phyloP scores from a whole-genome alignment of 2,888 invertebrate genomes.

The Chrysopilus asiliformis region DNA sequence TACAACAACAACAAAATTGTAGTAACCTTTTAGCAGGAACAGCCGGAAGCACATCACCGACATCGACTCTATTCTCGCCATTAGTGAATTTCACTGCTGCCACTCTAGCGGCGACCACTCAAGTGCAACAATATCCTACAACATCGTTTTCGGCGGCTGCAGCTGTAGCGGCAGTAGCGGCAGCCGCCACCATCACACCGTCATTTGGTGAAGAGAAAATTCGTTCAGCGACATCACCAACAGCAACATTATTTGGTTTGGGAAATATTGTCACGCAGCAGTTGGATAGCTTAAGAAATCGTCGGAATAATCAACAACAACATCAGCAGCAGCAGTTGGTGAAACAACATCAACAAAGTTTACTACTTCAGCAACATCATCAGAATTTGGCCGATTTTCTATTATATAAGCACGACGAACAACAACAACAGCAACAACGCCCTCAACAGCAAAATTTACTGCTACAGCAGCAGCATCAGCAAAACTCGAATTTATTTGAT shows the following conservation, averaged over 20 bases:
- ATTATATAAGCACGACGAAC: no score
- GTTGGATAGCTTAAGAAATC: background rate
- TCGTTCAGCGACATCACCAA: conserved; percentile 3
- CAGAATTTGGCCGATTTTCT: no score
- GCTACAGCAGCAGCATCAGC: conserved; percentile 5
- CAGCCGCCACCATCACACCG: no score
- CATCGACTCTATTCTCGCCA: no score
- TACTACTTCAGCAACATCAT: conserved; percentile 4
- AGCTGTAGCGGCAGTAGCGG: background rate
- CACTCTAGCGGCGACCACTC: no score
- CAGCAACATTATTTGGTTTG: background rate
- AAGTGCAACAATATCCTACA: conserved; percentile 38
- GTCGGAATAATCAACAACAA: conserved; percentile 9
- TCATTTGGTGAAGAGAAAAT: background rate
- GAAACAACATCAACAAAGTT: no score
- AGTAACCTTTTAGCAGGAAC: no score
- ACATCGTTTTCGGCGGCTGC: background rate
- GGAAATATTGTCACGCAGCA: background rate
- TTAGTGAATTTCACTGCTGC: no score
- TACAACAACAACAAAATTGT: no score
- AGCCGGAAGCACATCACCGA: background rate
- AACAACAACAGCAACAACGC: conserved; percentile 12
- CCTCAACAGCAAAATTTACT: conserved; percentile 2
- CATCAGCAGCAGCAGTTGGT: conserved; percentile 8
- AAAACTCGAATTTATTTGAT: background rate